Percentiles rank a stretch among this genome's conserved stretches.
These are phyloP conservation scores for Pedetes capensis DNA, from an alignment of 2,113 vertebrate genomes.

Conservation along the genomic window DNA sequence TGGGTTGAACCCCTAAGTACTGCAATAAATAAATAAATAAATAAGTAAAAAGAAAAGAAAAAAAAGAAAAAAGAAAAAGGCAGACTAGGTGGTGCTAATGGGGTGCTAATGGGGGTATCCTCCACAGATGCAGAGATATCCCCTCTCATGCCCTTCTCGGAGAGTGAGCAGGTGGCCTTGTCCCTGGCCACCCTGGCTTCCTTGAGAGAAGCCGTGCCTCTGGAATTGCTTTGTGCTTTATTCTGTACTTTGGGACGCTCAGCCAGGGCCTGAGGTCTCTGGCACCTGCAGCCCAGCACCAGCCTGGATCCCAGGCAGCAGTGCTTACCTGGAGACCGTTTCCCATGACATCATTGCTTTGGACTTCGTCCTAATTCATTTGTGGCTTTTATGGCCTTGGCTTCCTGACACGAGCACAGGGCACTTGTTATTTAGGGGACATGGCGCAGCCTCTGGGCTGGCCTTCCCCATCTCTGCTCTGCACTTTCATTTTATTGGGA, in stretches of 20 bases:
- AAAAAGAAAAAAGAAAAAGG: too few relatives aligned
- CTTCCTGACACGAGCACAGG: conserved; percentile 8
- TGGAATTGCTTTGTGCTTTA: background rate
- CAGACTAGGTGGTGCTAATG: too few relatives aligned
- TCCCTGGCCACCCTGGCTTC: background rate
- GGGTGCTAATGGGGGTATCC: background rate
- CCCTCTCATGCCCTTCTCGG: background rate
- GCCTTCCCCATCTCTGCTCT: background rate
- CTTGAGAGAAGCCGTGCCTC: background rate
- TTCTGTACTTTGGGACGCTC: background rate
- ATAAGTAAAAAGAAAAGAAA: too few relatives aligned
- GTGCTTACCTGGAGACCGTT: background rate
- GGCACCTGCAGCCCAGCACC: background rate
- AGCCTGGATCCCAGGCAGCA: background rate
- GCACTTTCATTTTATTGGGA: background rate
- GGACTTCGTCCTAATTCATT: conserved; percentile 62
- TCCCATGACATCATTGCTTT: conserved; percentile 49
- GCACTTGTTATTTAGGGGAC: conserved; percentile 44
- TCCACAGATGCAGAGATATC: background rate
- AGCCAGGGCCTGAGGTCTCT: background rate
- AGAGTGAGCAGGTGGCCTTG: background rate
- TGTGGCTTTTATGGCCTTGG: conserved; percentile 57
- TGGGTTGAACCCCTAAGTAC: too few relatives aligned
- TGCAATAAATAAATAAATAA: too few relatives aligned
- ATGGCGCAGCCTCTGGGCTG: background rate